These are phyloP conservation scores for Mesochorus sp. DNA, from an alignment of 2,888 invertebrate species.

Conservation along the genomic window DNA sequence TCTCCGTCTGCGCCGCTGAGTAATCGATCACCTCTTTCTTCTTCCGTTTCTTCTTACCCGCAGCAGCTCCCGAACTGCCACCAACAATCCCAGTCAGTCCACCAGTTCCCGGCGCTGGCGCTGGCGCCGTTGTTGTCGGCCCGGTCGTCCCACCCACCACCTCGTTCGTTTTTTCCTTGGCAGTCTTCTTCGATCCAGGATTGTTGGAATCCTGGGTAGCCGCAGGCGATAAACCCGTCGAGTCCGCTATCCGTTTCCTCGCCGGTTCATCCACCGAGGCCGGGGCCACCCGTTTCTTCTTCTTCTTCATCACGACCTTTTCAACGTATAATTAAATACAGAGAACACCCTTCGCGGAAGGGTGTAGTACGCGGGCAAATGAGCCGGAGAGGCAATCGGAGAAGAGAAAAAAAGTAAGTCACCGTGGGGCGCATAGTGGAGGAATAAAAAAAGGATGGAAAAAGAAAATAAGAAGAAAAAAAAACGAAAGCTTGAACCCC, in stretches of 20 bases:
- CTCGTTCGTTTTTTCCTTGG: conserved; percentile 51
- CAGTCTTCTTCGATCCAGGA: conserved; percentile 61
- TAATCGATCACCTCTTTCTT: conserved; percentile 92
- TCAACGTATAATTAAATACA: conserved; percentile 52
- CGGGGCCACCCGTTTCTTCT: conserved; percentile 72
- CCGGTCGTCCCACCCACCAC: background rate
- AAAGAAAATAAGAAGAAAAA: background rate
- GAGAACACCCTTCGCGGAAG: background rate
- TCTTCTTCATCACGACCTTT: conserved; percentile 65
- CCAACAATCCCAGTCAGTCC: conserved; percentile 7
- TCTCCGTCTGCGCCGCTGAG: conserved; percentile 86
- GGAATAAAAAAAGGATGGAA: background rate
- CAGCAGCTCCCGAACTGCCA: conserved; percentile 67
- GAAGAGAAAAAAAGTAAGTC: background rate
- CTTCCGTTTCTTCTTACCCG: conserved; percentile 85
- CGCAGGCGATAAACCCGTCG: conserved; percentile 43
- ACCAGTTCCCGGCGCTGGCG: conserved; percentile 4
- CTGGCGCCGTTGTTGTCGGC: too few species aligned
- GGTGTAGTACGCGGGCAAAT: too few species aligned
- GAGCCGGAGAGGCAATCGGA: background rate
- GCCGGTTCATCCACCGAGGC: conserved; percentile 71
- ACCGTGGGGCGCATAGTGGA: background rate
- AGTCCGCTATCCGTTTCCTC: conserved; percentile 73
- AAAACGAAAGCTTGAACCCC: background rate
- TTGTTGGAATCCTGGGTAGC: conserved; percentile 45